A percentile compares a stretch with the other conserved stretches of the same genome.
These are phyloP conservation scores for Morpho deidamia DNA, from an alignment of 2,888 invertebrate genomes.

Conservation along the genomic window DNA sequence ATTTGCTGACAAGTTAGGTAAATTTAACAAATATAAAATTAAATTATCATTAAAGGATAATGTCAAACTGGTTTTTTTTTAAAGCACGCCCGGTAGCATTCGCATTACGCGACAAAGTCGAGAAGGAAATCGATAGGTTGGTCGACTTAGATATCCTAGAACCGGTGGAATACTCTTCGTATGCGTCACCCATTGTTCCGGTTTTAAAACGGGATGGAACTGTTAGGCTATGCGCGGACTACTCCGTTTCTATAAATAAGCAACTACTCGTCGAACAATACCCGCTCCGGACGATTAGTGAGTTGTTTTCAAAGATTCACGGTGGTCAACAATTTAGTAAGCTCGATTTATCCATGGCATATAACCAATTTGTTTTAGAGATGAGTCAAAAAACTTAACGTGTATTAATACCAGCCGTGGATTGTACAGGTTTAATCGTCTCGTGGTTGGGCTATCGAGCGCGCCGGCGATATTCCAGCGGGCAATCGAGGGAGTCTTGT, in stretches of 20 bases:
- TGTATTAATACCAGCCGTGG: constrained; percentile 20
- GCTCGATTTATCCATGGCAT: constrained; percentile 23
- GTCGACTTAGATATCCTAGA: neutral
- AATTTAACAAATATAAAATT: neutral
- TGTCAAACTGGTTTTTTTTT: neutral
- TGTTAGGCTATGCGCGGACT: constrained; percentile 24
- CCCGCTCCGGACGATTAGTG: constrained; percentile 22
- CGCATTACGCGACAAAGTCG: neutral
- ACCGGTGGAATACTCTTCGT: neutral
- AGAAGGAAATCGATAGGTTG: neutral
- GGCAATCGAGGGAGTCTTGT: constrained; percentile 20
- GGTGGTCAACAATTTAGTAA: constrained; percentile 21
- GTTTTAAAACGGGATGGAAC: constrained; percentile 22
- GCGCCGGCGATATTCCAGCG: constrained; percentile 27
- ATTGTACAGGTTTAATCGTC: constrained; percentile 12
- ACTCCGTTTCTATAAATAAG: constrained; percentile 26
- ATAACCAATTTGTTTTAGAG: constrained; percentile 20
- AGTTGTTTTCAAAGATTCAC: constrained; percentile 24
- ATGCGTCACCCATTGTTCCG: constrained; percentile 20
- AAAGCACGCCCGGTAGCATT: neutral
- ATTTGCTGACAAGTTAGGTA: neutral
- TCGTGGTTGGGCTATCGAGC: constrained; percentile 23
- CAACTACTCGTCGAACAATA: constrained; percentile 26
- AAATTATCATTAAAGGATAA: neutral
- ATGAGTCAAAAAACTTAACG: constrained; percentile 10